Base-by-base conservation (phyloP, 2,888 invertebrate genomes). In the Phyto melanocephala region DNA sequence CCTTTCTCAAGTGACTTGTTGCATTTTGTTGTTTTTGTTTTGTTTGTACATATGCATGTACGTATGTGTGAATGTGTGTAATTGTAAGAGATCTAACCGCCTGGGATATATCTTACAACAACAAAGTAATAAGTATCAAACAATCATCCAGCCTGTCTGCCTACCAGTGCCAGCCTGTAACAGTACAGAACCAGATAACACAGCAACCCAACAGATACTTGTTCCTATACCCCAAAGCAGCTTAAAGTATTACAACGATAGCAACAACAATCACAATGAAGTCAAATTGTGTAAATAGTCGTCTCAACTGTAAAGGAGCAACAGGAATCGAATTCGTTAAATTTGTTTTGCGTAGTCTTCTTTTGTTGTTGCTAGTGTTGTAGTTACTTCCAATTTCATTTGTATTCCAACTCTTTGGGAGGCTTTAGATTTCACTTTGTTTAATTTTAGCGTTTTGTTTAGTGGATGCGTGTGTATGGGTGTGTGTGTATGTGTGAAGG, bases 1-100 rank as follows among this genome's bases (percentile, higher is more conserved):
- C 82, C 82, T 82, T 82, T 82, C 82, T 79, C 75, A 82, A 79
- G 71, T 82, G 82, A 79, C 79, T 82, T 77, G 75, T 79, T 74
- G 81, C 60, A 37, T 24, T 15, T 47, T 62, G 56, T 62, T 80
- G 50, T 37, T 13, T 50, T 54, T 40, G 60, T 54, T 63, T 62
- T 40, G 60, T 40, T 17, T 56, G 56, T 45, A 17, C 20, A 11
- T 52, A 47, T 50, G 11, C n/a, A 15, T 63, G 28, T 28, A 28
- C 6, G 3, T 28, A 6, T 35, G 28, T 60, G 28, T 45, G 22
- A 17, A 28, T 77, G 62, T 67, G 63, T 67, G 70, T 67, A 81
- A 62, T 45, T 81, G 71, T 60, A 60, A 60, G 67, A 72, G 28
- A 56, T 58, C 45, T 10, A 78, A 63, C 58, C 75, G 70, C 75